Evolutionary conservation across 2,113 vertebrate species (phyloP), one percentile per base, ranked within the genome.

Genomic region (Forbesichthys papilliferus): DNA sequence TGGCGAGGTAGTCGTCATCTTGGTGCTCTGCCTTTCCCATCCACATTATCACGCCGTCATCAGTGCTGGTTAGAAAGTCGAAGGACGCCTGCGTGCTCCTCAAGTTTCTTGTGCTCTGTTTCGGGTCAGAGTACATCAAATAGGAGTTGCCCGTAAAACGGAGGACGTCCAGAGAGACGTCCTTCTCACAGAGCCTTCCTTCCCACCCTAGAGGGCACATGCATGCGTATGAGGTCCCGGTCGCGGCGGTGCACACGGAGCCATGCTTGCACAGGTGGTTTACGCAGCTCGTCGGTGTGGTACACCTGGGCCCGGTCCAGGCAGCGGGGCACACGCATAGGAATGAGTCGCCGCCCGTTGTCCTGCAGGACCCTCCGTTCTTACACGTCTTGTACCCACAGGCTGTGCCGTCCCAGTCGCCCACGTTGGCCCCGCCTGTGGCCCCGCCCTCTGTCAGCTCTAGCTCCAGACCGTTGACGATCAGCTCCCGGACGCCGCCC

Each of bases 361-460:
- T 62, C 33, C 46, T 62, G 73, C 95, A 95, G 0, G 68, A 84
- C 16, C 94, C 94, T 0, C 86, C 73, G 1, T 97, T 95, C 18
- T 66, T 78, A 82, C 95, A 97, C n/a, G 93, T 91, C 1, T 84
- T 81, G 36, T 95, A 95, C 18, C 95, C 95, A 9, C 95, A 96
- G 0, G 73, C 68, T 0, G 94, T 96, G 58, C 95, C 93, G 0
- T 97, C 96, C 80, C 94, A 95, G 81, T 98, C 96, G 0, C 92
- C 94, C 2, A 98, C 61, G 0, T 96, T 95, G 27, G 91, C 91
- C 11, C 94, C 95, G 1, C 67, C 77, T 18, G 91, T 86, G 1
- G 94, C 87, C 8, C 93, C 93, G 0, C 3, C 81, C 54, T 88
- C 92, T 0, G 92, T 95, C 60, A 96, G 89, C 52, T 93, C 86